Percentiles rank a stretch among this genome's conserved stretches.
These are phyloP conservation scores for Eristalis tenax DNA, from an alignment of 2,888 invertebrate genomes.

Conservation along the genomic window DNA sequence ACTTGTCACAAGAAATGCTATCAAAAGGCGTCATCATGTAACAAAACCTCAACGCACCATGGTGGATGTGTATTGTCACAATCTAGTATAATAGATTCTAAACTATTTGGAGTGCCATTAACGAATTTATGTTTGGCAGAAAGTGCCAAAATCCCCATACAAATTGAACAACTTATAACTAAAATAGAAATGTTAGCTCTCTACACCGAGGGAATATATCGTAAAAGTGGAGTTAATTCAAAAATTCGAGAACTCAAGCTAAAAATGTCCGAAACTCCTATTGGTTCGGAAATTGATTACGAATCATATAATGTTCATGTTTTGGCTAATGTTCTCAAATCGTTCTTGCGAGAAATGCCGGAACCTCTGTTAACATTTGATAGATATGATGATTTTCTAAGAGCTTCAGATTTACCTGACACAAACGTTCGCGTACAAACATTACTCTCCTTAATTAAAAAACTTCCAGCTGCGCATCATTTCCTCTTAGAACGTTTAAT, in stretches of 20 bases:
- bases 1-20: slow-evolving; percentile 98
- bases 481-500: slow-evolving; percentile 95
- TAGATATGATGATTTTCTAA: slow-evolving; percentile 95
- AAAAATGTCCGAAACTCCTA: slow-evolving; percentile 87
- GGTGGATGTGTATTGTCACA: slow-evolving; percentile 73
- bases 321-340: slow-evolving; percentile 92
- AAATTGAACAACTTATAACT: slow-evolving; percentile 93
- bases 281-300: slow-evolving; percentile 87
- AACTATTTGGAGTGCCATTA: slow-evolving; percentile 91
- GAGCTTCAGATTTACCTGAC: slow-evolving; percentile 92
- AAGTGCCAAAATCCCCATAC: slow-evolving; percentile 88
- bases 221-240: slow-evolving; percentile 94
- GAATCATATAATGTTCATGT: slow-evolving; percentile 94
- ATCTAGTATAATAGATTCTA: slow-evolving; percentile 72
- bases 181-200: slow-evolving; percentile 95
- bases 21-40: slow-evolving; percentile 88
- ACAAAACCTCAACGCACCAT: slow-evolving; percentile 84
- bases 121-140: slow-evolving; percentile 88
- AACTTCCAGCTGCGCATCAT: slow-evolving; percentile 93
- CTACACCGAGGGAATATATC: slow-evolving; percentile 95
- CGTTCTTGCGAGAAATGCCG: slow-evolving; percentile 95
- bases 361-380: slow-evolving; percentile 96
- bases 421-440: slow-evolving; percentile 91
- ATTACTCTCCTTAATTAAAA: slow-evolving; percentile 92
- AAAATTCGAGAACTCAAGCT: slow-evolving; percentile 88